Base-by-base conservation (phyloP, 2,113 vertebrate genomes). In the Polypterus senegalus region DNA sequence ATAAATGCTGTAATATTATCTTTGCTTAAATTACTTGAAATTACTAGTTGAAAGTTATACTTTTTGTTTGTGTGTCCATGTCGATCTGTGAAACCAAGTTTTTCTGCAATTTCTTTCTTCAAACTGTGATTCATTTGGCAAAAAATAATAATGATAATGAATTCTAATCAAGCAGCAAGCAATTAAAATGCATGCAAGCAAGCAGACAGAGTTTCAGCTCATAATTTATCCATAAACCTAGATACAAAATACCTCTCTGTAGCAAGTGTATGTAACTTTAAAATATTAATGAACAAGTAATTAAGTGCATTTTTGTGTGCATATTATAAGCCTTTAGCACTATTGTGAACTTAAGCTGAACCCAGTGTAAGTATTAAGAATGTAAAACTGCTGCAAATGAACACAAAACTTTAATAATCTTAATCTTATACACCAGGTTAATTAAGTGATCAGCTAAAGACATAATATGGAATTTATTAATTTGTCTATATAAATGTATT, bases 121-220 rank as follows among this genome's bases (percentile, higher is more conserved):
- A 27, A 27, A 27, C 27, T 27, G 27, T 27, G 27, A 27, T 27
- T 27, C 27, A 66, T 70, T 82, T 80, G 84, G 82, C 82, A 80
- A 83, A 77, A 83, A 80, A 72, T 73, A 7, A 49, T 76, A 76
- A 69, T 75, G 71, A 69, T 70, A 76, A 69, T 75, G 71, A 69
- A 69, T 73, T 74, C 60, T 67, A 71, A 73, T 66, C 70, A 74
- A 77, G 80, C 76, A 68, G 63, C 64, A 76, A 79, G 78, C 77
- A 82, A 83, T 83, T 83, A 82, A 84, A 83, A 85, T 77, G 75
- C 70, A 70, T 73, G 68, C 76, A 80, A 80, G 71, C 78, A 74
- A 80, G 71, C 78, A 74, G 76, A 51, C 74, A 72, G 69, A 71
- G 66, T 74, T 77, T 77, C 77, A 65, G 66, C 69, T 78, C 77